A percentile compares a stretch with the other conserved stretches of the same genome.
These are phyloP conservation scores for Danaus plexippus DNA, from an alignment of 1,140 invertebrate genomes.

Conservation along the genomic window DNA sequence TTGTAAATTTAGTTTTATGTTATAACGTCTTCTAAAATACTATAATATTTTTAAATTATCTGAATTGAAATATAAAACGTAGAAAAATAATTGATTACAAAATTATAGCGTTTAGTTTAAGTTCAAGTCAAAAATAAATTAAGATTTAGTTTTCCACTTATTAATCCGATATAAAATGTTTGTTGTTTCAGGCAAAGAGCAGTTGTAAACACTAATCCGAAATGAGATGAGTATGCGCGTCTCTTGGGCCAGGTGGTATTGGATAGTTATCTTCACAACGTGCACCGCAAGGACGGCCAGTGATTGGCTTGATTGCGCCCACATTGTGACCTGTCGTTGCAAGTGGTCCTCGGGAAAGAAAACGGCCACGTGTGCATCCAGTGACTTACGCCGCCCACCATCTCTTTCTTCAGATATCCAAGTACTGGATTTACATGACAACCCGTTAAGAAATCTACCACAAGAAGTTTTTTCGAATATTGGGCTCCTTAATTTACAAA, in stretches of 20 bases:
- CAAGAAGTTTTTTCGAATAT: slow-evolving; percentile 85
- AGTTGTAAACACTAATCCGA: slow-evolving; percentile 61
- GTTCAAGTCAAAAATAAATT: not conserved
- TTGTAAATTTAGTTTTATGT: slow-evolving; percentile 3
- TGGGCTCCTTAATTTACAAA: slow-evolving; percentile 87
- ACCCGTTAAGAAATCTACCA: slow-evolving; percentile 82
- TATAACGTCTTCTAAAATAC: slow-evolving; percentile 2
- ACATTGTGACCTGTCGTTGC: slow-evolving; percentile 82
- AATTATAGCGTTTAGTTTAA: no score
- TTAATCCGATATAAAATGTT: slow-evolving; percentile 10
- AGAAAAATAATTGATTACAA: no score
- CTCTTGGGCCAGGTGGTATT: slow-evolving; percentile 67
- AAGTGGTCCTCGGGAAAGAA: slow-evolving; percentile 93
- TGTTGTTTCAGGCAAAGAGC: slow-evolving; percentile 64
- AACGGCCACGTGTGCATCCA: slow-evolving; percentile 84
- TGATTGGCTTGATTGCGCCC: slow-evolving; percentile 87
- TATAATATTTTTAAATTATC: slow-evolving; percentile 1
- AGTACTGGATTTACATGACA: slow-evolving; percentile 86
- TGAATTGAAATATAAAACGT: slow-evolving; percentile 2
- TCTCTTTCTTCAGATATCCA: slow-evolving; percentile 87
- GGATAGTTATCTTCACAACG: slow-evolving; percentile 67
- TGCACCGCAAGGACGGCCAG: slow-evolving; percentile 63
- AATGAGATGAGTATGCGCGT: slow-evolving; percentile 70
- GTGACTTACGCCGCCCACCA: slow-evolving; percentile 82
- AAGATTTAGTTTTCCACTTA: not conserved